phyloP scores from a whole-genome alignment of 35 echinoderm and acorn worm species.

The Holothuria glaberrima region DNA sequence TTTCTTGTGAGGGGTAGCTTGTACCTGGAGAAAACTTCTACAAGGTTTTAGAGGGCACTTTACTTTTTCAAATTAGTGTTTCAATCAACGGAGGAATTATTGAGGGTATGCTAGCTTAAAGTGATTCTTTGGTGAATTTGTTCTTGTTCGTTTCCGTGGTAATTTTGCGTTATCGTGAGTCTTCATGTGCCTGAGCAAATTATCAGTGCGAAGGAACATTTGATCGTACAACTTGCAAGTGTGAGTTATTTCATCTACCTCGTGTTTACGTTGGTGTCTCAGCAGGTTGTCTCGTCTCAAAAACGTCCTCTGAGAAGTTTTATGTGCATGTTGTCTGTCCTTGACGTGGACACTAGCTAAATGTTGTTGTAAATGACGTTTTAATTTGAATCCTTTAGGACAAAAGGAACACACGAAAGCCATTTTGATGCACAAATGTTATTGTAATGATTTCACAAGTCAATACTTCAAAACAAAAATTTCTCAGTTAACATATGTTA shows the following conservation, averaged over 20 bases:
- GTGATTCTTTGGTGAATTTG: too few species aligned
- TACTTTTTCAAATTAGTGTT: too few species aligned
- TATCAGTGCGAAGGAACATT: constrained; percentile 2
- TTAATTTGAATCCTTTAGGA: constrained; percentile 19
- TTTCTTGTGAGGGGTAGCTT: too few species aligned
- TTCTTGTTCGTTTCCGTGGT: too few species aligned
- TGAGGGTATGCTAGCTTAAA: too few species aligned
- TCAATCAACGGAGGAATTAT: too few species aligned
- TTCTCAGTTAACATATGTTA: background rate
- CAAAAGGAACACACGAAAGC: constrained; percentile 23
- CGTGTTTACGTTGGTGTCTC: constrained; percentile 5
- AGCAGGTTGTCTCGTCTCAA: background rate
- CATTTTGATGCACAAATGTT: background rate
- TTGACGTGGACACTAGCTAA: constrained; percentile 14
- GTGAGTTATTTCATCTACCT: constrained; percentile 1
- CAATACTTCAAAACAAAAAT: background rate
- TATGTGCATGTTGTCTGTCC: background rate
- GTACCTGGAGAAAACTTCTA: too few species aligned
- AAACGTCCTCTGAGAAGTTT: background rate
- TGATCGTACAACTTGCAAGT: background rate
- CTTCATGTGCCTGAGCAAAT: constrained; percentile 18
- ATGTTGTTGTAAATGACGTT: constrained; percentile 18
- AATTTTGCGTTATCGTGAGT: background rate
- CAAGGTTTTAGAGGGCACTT: too few species aligned
- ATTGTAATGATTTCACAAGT: background rate